Conservation (phyloP, 2,113 vertebrate genomes). For the Lethenteron reissneri region DNA sequence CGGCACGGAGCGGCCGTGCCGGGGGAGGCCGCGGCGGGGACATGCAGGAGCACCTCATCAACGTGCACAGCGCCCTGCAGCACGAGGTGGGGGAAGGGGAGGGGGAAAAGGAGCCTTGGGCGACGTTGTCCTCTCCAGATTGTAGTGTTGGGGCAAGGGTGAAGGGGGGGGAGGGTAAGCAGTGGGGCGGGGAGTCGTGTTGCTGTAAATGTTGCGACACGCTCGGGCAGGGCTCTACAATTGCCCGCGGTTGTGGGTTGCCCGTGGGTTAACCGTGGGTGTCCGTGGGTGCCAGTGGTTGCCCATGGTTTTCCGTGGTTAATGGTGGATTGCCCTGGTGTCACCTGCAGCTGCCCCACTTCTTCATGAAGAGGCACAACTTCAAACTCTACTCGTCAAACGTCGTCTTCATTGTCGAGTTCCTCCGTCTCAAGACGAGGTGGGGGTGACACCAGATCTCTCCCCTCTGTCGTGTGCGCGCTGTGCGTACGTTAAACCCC, state of each 20-base stretch:
- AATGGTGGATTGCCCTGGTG: no score
- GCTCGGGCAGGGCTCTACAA: neutral
- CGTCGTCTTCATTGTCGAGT: conserved; percentile 48
- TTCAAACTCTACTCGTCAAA: conserved; percentile 42
- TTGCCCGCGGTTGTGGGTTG: neutral
- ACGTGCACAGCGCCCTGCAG: conserved; percentile 39
- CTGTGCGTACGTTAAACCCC: no score
- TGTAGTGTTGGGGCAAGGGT: neutral
- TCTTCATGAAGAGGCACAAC: conserved; percentile 40
- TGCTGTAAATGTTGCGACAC: neutral
- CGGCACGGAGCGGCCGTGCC: conserved; percentile 33
- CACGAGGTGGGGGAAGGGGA: conserved; percentile 28
- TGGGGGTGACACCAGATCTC: conserved; percentile 13
- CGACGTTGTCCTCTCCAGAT: neutral
- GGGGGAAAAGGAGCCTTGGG: neutral
- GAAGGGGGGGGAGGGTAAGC: no score
- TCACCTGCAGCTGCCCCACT: conserved; percentile 35
- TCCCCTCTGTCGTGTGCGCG: neutral
- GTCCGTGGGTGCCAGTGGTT: no score
- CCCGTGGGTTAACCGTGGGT: neutral
- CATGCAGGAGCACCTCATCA: conserved; percentile 34
- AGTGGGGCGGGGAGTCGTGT: neutral
- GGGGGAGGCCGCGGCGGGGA: conserved; percentile 22
- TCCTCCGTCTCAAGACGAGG: conserved; percentile 39
- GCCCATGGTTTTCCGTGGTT: no score